These are phyloP conservation scores for Rhamnusium bicolor DNA, from an alignment of 2,888 invertebrate species.

Conservation along the genomic window DNA sequence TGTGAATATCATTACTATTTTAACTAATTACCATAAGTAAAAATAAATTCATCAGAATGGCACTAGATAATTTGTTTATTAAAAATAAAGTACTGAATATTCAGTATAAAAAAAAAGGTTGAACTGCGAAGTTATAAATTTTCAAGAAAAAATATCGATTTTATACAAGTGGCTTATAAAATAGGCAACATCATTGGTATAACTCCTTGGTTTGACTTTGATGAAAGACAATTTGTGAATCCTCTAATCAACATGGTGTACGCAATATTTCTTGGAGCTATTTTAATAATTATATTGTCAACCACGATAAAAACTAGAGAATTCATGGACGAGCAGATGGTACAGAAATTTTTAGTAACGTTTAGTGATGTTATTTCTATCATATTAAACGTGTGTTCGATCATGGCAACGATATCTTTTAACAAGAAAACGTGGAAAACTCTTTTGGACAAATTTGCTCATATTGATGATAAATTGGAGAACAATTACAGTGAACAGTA, in stretches of 20 bases:
- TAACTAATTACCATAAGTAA: not conserved
- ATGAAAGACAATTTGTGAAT: not conserved
- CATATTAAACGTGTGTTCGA: not conserved
- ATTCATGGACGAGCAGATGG: conserved; percentile 11
- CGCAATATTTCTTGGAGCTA: not conserved
- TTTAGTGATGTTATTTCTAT: conserved; percentile 12
- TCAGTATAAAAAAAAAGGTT: not conserved
- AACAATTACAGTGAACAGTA: conserved; percentile 7
- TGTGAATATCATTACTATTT: not conserved
- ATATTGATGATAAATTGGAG: conserved; percentile 11
- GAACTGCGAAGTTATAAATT: not conserved
- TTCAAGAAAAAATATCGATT: conserved; percentile 22
- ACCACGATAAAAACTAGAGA: conserved; percentile 7
- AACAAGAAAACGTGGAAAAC: not conserved
- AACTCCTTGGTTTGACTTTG: conserved; percentile 29
- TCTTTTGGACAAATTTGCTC: not conserved
- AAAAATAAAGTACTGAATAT: not conserved
- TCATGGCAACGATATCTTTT: not conserved
- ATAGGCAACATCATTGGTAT: conserved; percentile 24
- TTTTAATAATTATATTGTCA: not conserved
- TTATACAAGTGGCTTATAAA: conserved; percentile 18
- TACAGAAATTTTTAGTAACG: conserved; percentile 8
- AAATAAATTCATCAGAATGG: not conserved
- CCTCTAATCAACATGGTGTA: not conserved
- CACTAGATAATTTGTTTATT: not conserved